Percentiles rank a stretch among this genome's conserved stretches.
Evolutionary conservation across 1,140 invertebrate species (phyloP).

Genomic region (Trachelipus rathkii): DNA sequence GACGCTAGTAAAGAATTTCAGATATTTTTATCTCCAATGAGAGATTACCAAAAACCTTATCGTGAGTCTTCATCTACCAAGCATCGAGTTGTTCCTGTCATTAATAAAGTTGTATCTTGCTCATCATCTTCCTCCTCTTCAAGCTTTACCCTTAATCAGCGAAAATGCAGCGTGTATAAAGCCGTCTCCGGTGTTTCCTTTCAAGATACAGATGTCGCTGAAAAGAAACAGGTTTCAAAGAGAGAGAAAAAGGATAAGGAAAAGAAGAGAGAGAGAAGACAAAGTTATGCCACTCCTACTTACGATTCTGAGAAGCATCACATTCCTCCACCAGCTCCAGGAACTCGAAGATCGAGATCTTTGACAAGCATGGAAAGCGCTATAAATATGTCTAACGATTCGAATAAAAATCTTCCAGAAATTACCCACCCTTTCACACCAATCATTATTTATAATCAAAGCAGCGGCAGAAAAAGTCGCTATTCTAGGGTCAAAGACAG

Average conservation of each 20-base stretch:
- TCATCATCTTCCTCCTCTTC: slow-evolving; percentile 31
- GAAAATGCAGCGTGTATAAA: slow-evolving; percentile 39
- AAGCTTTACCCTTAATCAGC: slow-evolving; percentile 37
- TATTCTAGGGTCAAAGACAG: neutral
- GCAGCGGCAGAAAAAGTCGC: neutral
- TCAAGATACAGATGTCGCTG: slow-evolving; percentile 38
- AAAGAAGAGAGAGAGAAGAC: slow-evolving; percentile 20
- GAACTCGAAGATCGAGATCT: slow-evolving; percentile 29
- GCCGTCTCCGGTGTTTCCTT: slow-evolving; percentile 39
- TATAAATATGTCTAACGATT: neutral
- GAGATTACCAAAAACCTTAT: slow-evolving; percentile 14
- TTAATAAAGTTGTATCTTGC: slow-evolving; percentile 33
- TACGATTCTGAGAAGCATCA: slow-evolving; percentile 27
- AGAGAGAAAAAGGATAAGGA: slow-evolving; percentile 20
- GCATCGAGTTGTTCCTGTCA: slow-evolving; percentile 36
- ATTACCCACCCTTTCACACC: neutral
- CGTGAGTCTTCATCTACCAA: slow-evolving; percentile 18
- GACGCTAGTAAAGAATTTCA: slow-evolving; percentile 26
- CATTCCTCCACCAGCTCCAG: slow-evolving; percentile 14
- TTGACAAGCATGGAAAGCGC: slow-evolving; percentile 6
- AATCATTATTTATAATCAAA: neutral
- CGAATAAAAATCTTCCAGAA: neutral
- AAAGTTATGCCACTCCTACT: slow-evolving; percentile 2
- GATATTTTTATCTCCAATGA: slow-evolving; percentile 33
- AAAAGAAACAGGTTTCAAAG: slow-evolving; percentile 25